Evolutionary conservation across 2,888 invertebrate species (phyloP), one percentile per base, ranked within the genome.

Genomic region (Chaitophorus viminalis): DNA sequence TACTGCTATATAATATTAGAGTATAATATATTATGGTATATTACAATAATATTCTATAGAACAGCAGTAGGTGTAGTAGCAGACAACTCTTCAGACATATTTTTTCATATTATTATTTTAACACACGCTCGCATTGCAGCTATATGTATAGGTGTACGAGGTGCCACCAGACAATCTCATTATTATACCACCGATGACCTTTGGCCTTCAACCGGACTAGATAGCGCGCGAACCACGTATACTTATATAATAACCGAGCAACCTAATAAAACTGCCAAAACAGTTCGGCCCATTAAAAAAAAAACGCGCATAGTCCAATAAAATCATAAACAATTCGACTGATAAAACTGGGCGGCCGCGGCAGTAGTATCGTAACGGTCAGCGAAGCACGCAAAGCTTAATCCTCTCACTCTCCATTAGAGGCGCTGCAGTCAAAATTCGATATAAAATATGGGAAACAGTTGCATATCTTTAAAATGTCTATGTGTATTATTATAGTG

Each of bases 271-370:
- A 78, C 31, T 31, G 31, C 31, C 54, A 25, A 78, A 54, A 54
- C 33, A n/a, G 21, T 31, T 17, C 33, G 1, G 33, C 54, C 33
- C 78, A 54, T 78, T 33, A 33, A 25, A 78, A 54, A 33, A 25
- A 78, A 54, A 78, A 33, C 60, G 60, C 60, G 21, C 29, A 76
- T 29, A 52, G 21, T 78, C 78, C 60, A 78, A 78, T 54, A 78
- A 78, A 78, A 78, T 54, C 78, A 54, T 60, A 54, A 78, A 78
- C 33, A 25, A 78, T 78, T 60, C 54, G 14, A 78, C 25, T 78
- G 52, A 54, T 54, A 25, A 39, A 6, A 78, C 54, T 54, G 29
- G 54, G 52, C 46, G 21, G 11, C 46, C 5, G 60, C 8, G 60
- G 21, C n/a, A n/a, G n/a, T n/a, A n/a, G n/a, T n/a, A n/a, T n/a